Evolutionary conservation across 2,888 invertebrate species (phyloP).

Genomic region (Amphipoea oculea): DNA sequence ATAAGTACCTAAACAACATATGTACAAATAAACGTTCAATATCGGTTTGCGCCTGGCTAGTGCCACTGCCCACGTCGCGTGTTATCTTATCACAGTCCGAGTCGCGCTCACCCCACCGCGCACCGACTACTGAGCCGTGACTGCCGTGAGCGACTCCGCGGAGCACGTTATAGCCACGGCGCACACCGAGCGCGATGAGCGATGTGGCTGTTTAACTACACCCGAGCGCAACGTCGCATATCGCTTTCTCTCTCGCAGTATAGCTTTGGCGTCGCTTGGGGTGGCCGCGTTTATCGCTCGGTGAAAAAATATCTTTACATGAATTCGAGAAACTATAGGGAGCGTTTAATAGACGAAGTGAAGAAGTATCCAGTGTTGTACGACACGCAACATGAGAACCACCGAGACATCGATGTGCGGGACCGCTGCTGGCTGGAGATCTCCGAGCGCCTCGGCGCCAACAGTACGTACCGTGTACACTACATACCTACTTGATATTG

Average conservation of each 20-base stretch:
- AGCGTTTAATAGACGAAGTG: slow-evolving; percentile 85
- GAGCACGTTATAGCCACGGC: slow-evolving; percentile 57
- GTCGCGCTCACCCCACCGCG: not conserved
- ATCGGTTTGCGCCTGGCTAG: not conserved
- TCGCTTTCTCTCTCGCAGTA: slow-evolving; percentile 84
- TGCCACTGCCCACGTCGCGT: not conserved
- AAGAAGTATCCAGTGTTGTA: slow-evolving; percentile 85
- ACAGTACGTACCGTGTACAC: slow-evolving; percentile 71
- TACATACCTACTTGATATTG: no score
- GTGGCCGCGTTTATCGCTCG: slow-evolving; percentile 72
- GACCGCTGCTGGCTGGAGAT: slow-evolving; percentile 88
- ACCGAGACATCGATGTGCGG: slow-evolving; percentile 84
- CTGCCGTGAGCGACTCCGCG: not conserved
- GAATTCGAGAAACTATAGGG: slow-evolving; percentile 78
- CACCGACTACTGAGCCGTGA: not conserved
- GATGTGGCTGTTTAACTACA: slow-evolving; percentile 65
- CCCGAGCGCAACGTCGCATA: slow-evolving; percentile 80
- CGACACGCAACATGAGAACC: slow-evolving; percentile 85
- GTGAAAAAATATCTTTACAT: slow-evolving; percentile 55
- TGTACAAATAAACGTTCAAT: not conserved
- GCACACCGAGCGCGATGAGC: slow-evolving; percentile 80
- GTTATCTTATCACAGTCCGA: not conserved
- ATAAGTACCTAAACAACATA: not conserved
- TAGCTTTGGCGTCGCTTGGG: slow-evolving; percentile 78
- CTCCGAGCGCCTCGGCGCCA: slow-evolving; percentile 82